Percentiles rank a stretch among this genome's conserved stretches.
phyloP scores from a whole-genome alignment of 2,113 vertebrate species.

The Cephalopterus ornatus region DNA sequence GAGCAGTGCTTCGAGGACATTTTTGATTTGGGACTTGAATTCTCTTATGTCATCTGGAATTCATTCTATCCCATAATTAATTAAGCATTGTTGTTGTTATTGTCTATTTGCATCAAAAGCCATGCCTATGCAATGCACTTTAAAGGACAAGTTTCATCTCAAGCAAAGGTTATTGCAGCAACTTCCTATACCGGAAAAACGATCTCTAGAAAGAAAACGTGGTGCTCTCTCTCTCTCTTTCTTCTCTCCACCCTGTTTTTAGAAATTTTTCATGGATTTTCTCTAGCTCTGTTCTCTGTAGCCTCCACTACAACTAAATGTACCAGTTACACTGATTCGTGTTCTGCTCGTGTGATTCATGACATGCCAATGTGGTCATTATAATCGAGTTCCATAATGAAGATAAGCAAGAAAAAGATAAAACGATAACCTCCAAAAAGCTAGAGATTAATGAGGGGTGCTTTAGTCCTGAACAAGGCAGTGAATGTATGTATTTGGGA shows the following conservation, averaged over 20 bases:
- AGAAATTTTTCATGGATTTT: constrained; percentile 5
- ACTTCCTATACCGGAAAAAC: background rate
- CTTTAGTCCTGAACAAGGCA: background rate
- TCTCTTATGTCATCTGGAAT: background rate
- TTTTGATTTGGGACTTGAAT: background rate
- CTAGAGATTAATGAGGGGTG: background rate
- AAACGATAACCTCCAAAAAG: background rate
- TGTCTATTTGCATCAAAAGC: background rate
- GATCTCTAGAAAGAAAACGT: background rate
- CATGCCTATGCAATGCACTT: background rate
- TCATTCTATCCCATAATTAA: background rate
- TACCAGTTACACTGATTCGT: constrained; percentile 13
- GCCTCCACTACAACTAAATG: background rate
- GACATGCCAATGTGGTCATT: constrained; percentile 20
- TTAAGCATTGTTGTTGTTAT: background rate
- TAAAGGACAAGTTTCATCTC: background rate
- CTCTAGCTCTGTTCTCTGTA: background rate
- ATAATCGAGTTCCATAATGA: constrained; percentile 44
- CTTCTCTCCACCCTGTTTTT: background rate
- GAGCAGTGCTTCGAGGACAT: background rate
- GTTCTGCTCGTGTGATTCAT: constrained; percentile 14
- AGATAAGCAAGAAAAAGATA: constrained; percentile 40
- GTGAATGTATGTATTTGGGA: background rate
- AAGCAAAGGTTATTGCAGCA: background rate
- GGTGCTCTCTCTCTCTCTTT: background rate